Conservation (phyloP, 2,888 invertebrate genomes). For the Onthophagus sagittarius region DNA sequence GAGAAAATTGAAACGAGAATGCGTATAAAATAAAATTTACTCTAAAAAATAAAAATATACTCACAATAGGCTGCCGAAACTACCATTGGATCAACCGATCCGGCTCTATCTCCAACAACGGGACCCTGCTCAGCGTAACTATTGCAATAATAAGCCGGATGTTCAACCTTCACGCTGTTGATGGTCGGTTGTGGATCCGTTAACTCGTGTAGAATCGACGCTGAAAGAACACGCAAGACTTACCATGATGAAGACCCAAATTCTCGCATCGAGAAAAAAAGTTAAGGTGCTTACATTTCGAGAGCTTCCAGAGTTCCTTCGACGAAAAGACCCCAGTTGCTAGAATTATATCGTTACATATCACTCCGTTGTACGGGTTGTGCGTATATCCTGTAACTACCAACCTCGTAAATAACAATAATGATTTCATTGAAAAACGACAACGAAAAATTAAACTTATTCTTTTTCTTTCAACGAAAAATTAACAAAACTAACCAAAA, state of each 20-base stretch:
- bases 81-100: slow-evolving; percentile 59
- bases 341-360: slow-evolving; percentile 98
- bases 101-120: slow-evolving; percentile 50
- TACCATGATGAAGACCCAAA: no score
- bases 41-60: slow-evolving; percentile 40
- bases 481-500: background rate
- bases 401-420: slow-evolving; percentile 22
- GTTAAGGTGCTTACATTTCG: slow-evolving; percentile 60
- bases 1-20: background rate
- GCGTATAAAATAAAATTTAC: background rate
- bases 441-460: background rate
- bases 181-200: slow-evolving; percentile 64
- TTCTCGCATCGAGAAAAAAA: no score
- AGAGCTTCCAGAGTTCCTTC: slow-evolving; percentile 97
- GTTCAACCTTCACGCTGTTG: slow-evolving; percentile 78
- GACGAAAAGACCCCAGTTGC: slow-evolving; percentile 99
- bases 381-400: slow-evolving; percentile 70
- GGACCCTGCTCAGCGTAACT: slow-evolving; percentile 71
- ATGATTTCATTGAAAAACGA: background rate
- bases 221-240: slow-evolving; percentile 55
- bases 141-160: slow-evolving; percentile 76
- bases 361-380: slow-evolving; percentile 97
- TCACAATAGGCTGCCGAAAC: slow-evolving; percentile 77
- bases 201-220: slow-evolving; percentile 90
- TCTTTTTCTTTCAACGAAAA: slow-evolving; percentile 7